Conservation (phyloP, 2,888 invertebrate species). For the Dinocampus coccinellae region DNA sequence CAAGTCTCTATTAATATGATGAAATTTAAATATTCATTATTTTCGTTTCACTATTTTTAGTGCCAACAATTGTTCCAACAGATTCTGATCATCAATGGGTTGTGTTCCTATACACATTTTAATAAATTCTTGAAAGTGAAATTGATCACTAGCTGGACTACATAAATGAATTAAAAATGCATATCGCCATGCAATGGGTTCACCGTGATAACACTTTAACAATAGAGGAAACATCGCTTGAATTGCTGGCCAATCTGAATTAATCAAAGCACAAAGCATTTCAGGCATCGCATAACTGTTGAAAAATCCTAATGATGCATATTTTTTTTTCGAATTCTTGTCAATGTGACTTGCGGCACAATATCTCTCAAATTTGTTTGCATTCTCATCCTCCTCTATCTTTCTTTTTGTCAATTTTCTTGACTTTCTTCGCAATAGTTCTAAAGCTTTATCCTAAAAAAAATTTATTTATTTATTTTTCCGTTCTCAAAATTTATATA, state of each 20-base stretch:
- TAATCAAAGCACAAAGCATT: constrained; percentile 36
- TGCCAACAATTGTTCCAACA: constrained; percentile 38
- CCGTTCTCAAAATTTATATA: too few relatives aligned
- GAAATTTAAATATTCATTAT: not conserved
- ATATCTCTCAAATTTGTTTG: constrained; percentile 2
- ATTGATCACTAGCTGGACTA: constrained; percentile 34
- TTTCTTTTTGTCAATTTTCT: constrained; percentile 31
- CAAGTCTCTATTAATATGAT: not conserved
- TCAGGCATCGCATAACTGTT: constrained; percentile 32
- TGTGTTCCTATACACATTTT: constrained; percentile 37
- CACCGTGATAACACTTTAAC: constrained; percentile 34
- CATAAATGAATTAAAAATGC: constrained; percentile 36
- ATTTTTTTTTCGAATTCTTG: not conserved
- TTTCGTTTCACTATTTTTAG: constrained; percentile 12
- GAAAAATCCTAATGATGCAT: constrained; percentile 28
- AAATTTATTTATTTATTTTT: too few relatives aligned
- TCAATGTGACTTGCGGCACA: constrained; percentile 29
- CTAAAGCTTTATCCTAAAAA: constrained; percentile 35
- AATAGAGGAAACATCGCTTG: constrained; percentile 36
- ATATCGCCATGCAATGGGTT: constrained; percentile 42
- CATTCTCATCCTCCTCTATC: constrained; percentile 14
- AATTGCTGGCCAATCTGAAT: constrained; percentile 35
- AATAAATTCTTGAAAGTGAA: constrained; percentile 37
- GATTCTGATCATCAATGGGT: constrained; percentile 12
- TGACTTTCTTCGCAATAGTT: constrained; percentile 23